Conservation (phyloP, 2,888 invertebrate species). For the Parnassius apollo region DNA sequence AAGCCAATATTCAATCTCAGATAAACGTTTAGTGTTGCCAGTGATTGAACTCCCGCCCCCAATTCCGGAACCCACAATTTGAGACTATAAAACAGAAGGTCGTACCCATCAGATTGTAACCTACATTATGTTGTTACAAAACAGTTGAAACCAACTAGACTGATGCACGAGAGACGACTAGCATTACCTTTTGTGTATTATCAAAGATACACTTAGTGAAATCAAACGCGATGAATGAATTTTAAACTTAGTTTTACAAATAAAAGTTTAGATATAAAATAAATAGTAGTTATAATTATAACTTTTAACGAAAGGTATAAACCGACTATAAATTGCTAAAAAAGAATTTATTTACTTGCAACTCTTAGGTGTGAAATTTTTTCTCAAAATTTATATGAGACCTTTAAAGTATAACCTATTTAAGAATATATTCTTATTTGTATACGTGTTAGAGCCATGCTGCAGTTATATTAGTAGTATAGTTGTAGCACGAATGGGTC, state of each 20-base stretch:
- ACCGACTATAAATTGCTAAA: too few species aligned
- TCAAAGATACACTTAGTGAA: background rate
- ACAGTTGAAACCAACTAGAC: background rate
- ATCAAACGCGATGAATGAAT: background rate
- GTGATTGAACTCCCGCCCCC: conserved; percentile 46
- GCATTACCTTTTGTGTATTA: background rate
- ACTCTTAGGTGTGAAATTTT: too few species aligned
- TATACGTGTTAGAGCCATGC: too few species aligned
- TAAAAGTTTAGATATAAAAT: too few species aligned
- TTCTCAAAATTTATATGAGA: too few species aligned
- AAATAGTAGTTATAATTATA: too few species aligned
- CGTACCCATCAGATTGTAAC: conserved; percentile 30
- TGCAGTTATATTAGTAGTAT: too few species aligned
- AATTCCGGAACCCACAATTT: conserved; percentile 53
- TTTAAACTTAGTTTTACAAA: background rate
- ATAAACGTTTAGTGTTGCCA: conserved; percentile 20
- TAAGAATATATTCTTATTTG: too few species aligned
- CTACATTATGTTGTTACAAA: conserved; percentile 13
- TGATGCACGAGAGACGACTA: background rate
- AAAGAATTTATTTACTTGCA: too few species aligned
- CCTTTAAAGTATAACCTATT: too few species aligned
- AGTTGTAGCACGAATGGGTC: too few species aligned
- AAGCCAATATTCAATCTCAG: conserved; percentile 19
- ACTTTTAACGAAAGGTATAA: too few species aligned
- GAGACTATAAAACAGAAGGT: conserved; percentile 64